These are phyloP conservation scores for Caranx melampygus DNA, from an alignment of 2,113 vertebrate genomes.

Conservation along the genomic window DNA sequence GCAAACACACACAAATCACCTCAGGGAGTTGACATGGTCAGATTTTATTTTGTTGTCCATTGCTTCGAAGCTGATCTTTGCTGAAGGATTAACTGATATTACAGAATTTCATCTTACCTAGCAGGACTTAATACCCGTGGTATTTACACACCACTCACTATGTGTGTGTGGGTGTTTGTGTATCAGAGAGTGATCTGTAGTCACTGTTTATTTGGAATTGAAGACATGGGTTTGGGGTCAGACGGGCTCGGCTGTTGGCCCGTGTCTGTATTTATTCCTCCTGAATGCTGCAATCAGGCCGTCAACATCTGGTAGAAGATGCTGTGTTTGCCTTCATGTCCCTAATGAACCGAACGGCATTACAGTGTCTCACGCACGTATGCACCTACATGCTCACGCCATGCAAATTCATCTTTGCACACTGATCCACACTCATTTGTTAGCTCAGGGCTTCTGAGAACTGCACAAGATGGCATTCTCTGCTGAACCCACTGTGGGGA, in stretches of 20 bases:
- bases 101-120: constrained; percentile 71
- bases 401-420: constrained; percentile 35
- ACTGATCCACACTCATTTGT: constrained; percentile 42
- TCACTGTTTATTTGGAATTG: constrained; percentile 12
- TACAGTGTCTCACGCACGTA: constrained; percentile 18
- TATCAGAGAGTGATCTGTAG: background rate
- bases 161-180: constrained; percentile 9
- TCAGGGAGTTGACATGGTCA: constrained; percentile 58
- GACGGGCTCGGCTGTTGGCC: background rate
- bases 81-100: constrained; percentile 73
- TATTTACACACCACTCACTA: constrained; percentile 58
- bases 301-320: constrained; percentile 59
- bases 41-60: constrained; percentile 62
- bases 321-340: constrained; percentile 55
- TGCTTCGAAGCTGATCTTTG: constrained; percentile 69
- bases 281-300: constrained; percentile 33
- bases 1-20: constrained; percentile 51
- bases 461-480: constrained; percentile 43
- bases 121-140: constrained; percentile 59
- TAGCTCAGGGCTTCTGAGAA: constrained; percentile 45
- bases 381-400: constrained; percentile 10
- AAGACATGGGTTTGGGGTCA: constrained; percentile 15
- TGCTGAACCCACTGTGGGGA: constrained; percentile 35
- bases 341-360: constrained; percentile 47
- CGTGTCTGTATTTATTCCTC: constrained; percentile 52